phyloP scores from a whole-genome alignment of 2,113 vertebrate species.

The Oreochromis spilurus region DNA sequence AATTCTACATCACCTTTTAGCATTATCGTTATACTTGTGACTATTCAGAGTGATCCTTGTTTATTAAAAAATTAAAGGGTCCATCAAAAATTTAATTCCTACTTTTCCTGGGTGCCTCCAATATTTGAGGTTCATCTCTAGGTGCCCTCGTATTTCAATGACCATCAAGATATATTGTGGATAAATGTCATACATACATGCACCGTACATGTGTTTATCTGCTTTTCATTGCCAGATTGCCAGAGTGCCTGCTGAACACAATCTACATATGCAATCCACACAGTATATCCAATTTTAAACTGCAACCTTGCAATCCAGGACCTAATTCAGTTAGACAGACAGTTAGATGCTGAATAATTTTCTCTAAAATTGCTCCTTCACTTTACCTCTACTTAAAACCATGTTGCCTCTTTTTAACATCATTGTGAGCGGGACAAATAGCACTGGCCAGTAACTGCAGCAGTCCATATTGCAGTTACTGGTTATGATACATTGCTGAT shows the following conservation, averaged over 20 bases:
- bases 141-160: fast-evolving
- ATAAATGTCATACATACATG: neutral
- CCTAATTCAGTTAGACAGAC: neutral
- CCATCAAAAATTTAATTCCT: neutral
- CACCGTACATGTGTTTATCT: neutral
- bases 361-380: neutral
- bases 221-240: neutral
- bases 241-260: neutral
- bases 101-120: neutral
- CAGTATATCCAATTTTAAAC: neutral
- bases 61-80: neutral
- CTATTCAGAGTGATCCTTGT: neutral
- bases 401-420: neutral
- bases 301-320: neutral
- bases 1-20: neutral
- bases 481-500: neutral
- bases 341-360: neutral
- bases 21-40: neutral
- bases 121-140: neutral
- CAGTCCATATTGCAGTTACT: neutral
- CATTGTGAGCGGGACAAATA: neutral
- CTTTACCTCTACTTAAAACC: neutral
- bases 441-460: neutral
- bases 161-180: neutral
- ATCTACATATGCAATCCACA: neutral